Evolutionary conservation across 2,888 invertebrate species (phyloP).

Genomic region (Hydriomena furcata): DNA sequence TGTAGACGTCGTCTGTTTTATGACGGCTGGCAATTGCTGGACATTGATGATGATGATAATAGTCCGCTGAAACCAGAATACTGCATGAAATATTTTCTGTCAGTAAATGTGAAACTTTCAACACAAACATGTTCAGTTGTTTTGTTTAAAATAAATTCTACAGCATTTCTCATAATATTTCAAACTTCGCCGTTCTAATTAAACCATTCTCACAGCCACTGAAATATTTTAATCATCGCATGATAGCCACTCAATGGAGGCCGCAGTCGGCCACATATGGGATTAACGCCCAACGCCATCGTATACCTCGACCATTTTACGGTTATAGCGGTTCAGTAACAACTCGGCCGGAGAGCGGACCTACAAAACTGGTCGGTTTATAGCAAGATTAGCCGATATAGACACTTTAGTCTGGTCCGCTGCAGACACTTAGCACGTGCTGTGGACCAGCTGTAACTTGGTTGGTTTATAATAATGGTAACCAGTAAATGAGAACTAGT

Average conservation of each 20-base stretch:
- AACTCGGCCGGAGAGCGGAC: slow-evolving; percentile 39
- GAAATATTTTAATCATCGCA: slow-evolving; percentile 41
- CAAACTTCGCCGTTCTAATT: slow-evolving; percentile 14
- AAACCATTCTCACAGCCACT: slow-evolving; percentile 31
- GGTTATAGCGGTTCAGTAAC: slow-evolving; percentile 62
- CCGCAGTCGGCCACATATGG: slow-evolving; percentile 51
- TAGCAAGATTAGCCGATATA: slow-evolving; percentile 46
- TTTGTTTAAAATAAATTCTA: no score
- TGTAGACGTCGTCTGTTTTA: no score
- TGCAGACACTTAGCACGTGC: slow-evolving; percentile 27
- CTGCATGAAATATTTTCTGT: no score
- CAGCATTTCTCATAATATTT: background rate
- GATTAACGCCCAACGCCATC: slow-evolving; percentile 53
- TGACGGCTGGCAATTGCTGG: no score
- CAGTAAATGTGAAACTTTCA: no score
- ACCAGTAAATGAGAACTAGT: slow-evolving; percentile 3
- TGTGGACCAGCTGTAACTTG: slow-evolving; percentile 15
- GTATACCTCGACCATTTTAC: slow-evolving; percentile 57
- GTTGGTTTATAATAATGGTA: slow-evolving; percentile 19
- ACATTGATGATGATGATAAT: no score
- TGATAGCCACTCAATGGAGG: slow-evolving; percentile 34
- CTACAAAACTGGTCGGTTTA: slow-evolving; percentile 47
- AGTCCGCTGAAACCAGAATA: no score
- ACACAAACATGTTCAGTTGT: no score
- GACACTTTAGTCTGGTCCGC: slow-evolving; percentile 22